Evolutionary conservation across 2,888 invertebrate genomes (phyloP).

Genomic region (Eilema caniola): DNA sequence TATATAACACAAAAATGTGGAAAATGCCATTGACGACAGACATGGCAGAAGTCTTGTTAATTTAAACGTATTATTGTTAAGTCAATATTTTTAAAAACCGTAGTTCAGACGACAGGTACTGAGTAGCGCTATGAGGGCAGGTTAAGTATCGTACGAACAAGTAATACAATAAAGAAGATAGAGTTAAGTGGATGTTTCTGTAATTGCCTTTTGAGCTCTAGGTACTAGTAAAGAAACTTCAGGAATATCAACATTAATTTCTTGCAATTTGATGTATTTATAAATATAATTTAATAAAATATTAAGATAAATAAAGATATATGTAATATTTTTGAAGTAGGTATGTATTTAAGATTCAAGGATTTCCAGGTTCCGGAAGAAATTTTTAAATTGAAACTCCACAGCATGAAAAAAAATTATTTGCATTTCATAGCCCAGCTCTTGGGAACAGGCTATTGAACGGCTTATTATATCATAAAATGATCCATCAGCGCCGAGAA

Average conservation of each 20-base stretch:
- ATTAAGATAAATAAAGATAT: too few species aligned
- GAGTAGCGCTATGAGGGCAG: constrained; percentile 33
- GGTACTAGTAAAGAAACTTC: not conserved
- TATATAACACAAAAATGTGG: constrained; percentile 21
- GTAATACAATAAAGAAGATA: not conserved
- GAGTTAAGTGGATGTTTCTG: not conserved
- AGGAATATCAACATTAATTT: not conserved
- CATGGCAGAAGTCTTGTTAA: constrained; percentile 33
- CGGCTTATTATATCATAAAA: not conserved
- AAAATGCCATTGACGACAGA: constrained; percentile 45
- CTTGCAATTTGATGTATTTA: not conserved
- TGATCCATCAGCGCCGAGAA: not conserved
- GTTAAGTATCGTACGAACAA: not conserved
- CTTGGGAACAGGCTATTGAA: not conserved
- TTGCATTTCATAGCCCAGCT: not conserved
- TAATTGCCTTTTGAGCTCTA: not conserved
- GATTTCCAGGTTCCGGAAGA: too few species aligned
- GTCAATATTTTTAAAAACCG: constrained; percentile 39
- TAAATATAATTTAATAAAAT: not conserved
- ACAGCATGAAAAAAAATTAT: not conserved
- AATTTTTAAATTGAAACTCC: not conserved
- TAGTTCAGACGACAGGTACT: constrained; percentile 12
- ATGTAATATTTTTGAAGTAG: not conserved
- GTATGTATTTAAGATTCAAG: too few species aligned
- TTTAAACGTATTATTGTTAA: constrained; percentile 42